phyloP scores from a whole-genome alignment of 2,113 vertebrate species.

The Caracal caracal region DNA sequence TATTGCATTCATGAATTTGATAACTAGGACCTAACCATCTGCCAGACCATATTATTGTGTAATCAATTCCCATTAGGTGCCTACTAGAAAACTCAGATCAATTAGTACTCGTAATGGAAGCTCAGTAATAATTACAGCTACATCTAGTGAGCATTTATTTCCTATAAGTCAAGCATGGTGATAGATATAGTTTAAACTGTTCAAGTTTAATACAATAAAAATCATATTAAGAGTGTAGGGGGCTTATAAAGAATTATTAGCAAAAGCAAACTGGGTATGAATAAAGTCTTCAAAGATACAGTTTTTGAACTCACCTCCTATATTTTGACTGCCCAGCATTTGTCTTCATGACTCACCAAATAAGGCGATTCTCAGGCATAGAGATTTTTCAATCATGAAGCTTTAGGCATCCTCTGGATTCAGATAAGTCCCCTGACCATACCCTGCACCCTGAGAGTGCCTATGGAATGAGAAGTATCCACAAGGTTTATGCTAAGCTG shows the following conservation, averaged over 20 bases:
- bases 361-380: neutral
- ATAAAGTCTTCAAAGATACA: neutral
- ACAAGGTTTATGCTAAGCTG: neutral
- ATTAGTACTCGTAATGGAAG: slow-evolving; percentile 53
- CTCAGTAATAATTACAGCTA: slow-evolving; percentile 53
- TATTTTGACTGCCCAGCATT: neutral
- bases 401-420: neutral
- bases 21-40: slow-evolving; percentile 15
- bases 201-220: neutral
- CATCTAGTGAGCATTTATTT: slow-evolving; percentile 28
- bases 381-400: neutral
- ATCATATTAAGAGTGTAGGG: neutral
- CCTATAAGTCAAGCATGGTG: neutral
- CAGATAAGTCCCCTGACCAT: neutral
- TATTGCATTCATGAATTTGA: slow-evolving; percentile 52
- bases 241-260: neutral
- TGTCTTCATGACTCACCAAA: neutral
- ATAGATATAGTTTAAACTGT: slow-evolving; percentile 23
- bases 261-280: neutral
- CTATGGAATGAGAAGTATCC: neutral
- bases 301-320: neutral
- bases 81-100: slow-evolving; percentile 40
- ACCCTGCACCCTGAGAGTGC: neutral
- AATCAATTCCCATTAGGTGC: slow-evolving; percentile 52
- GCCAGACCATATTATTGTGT: neutral